Conservation (phyloP, 2,797 vertebrate genomes). For the Knipowitschia caucasica region DNA sequence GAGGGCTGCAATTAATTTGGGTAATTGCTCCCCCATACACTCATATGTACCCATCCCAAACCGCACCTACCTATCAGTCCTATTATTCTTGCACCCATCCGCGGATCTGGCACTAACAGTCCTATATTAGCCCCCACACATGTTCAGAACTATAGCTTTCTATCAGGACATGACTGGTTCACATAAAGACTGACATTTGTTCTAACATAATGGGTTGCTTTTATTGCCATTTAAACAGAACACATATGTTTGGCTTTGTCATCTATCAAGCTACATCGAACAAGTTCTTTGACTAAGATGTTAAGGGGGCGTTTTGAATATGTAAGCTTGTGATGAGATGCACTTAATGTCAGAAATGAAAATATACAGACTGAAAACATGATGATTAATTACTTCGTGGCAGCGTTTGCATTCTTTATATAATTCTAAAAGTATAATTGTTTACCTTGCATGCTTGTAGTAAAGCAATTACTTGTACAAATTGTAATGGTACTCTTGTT, state of each 20-base stretch:
- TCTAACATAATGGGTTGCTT: slow-evolving; percentile 4
- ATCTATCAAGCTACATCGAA: neutral
- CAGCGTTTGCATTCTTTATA: neutral
- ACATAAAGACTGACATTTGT: slow-evolving; percentile 22
- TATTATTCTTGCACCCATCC: slow-evolving; percentile 31
- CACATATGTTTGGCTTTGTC: slow-evolving; percentile 6
- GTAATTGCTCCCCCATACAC: slow-evolving; percentile 53
- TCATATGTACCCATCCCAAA: slow-evolving; percentile 28
- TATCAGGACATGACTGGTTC: slow-evolving; percentile 26
- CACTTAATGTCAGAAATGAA: neutral
- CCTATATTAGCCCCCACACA: slow-evolving; percentile 34
- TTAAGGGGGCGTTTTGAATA: slow-evolving; percentile 4
- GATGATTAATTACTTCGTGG: neutral
- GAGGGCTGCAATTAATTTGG: slow-evolving; percentile 73
- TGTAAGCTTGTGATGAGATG: neutral
- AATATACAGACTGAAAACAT: neutral
- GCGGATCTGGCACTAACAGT: slow-evolving; percentile 33
- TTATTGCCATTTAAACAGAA: neutral
- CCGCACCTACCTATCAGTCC: slow-evolving; percentile 42
- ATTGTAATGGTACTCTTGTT: no score
- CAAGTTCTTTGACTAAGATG: slow-evolving; percentile 7
- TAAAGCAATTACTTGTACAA: no score
- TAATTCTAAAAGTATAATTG: neutral
- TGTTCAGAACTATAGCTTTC: slow-evolving; percentile 20
- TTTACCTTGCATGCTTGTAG: neutral